Evolutionary conservation across 2,888 invertebrate species (phyloP).

Genomic region (Myathropa florea): DNA sequence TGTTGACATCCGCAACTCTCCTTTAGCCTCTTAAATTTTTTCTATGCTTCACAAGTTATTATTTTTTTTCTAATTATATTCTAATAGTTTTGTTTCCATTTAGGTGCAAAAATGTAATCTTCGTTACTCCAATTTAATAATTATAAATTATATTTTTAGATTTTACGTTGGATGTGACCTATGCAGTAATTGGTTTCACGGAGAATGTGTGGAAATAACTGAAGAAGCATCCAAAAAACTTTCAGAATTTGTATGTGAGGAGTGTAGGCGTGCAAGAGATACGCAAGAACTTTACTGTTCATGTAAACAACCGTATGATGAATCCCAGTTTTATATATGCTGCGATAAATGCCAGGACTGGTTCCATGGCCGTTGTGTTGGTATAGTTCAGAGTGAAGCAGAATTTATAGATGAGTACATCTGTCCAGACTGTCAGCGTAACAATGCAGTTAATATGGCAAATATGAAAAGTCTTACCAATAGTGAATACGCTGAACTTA

Average conservation of each 20-base stretch:
- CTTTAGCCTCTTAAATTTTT: no score
- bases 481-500: constrained; percentile 91
- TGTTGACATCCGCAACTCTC: no score
- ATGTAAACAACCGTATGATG: constrained; percentile 97
- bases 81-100: no score
- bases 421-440: constrained; percentile 96
- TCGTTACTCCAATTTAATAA: no score
- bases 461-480: constrained; percentile 92
- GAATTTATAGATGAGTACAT: constrained; percentile 97
- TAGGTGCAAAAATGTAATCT: no score
- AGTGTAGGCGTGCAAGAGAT: constrained; percentile 92
- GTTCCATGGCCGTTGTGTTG: constrained; percentile 99
- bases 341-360: constrained; percentile 99
- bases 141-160: no score
- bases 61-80: no score
- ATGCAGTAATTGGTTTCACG: constrained; percentile 99
- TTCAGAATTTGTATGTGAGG: constrained; percentile 93
- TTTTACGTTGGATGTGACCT: constrained; percentile 99
- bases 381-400: constrained; percentile 95
- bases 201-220: constrained; percentile 96
- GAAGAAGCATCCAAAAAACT: constrained; percentile 94
- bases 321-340: constrained; percentile 99
- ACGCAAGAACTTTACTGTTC: constrained; percentile 97
- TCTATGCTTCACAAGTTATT: no score
- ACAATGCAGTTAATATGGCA: constrained; percentile 92